phyloP scores from a whole-genome alignment of 1,140 invertebrate species.

The Dinoponera quadriceps region DNA sequence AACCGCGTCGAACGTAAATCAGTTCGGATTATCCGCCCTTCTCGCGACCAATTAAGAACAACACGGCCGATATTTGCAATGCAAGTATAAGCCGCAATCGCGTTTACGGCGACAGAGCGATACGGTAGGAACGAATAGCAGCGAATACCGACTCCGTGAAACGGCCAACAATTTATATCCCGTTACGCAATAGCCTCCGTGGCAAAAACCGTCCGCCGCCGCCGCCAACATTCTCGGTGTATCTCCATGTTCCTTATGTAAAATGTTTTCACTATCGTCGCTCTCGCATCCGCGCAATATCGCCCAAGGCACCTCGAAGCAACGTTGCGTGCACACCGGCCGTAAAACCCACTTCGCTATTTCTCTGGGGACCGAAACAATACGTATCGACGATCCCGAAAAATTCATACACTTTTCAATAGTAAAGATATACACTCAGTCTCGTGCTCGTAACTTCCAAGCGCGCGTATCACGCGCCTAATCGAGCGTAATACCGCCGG shows the following conservation, averaged over 20 bases:
- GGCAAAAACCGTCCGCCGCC: slow-evolving; percentile 18
- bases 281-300: slow-evolving; percentile 21
- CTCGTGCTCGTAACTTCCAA: no score
- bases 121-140: slow-evolving; percentile 14
- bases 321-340: slow-evolving; percentile 20
- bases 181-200: slow-evolving; percentile 45
- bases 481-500: no score
- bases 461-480: no score
- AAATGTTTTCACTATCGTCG: slow-evolving; percentile 46
- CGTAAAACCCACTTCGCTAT: slow-evolving; percentile 29
- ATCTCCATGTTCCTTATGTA: slow-evolving; percentile 24
- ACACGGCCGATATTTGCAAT: slow-evolving; percentile 46
- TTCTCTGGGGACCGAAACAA: slow-evolving; percentile 14
- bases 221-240: not conserved
- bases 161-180: slow-evolving; percentile 46
- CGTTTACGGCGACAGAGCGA: slow-evolving; percentile 38
- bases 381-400: slow-evolving; percentile 15
- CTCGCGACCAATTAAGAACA: slow-evolving; percentile 31
- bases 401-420: slow-evolving; percentile 15
- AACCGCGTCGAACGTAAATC: slow-evolving; percentile 12
- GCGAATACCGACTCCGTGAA: not conserved
- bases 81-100: slow-evolving; percentile 46
- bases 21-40: slow-evolving; percentile 28
- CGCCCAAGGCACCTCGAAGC: not conserved
- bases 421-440: not conserved